Conservation (phyloP, 64 coral and sea anemone species). For the Montipora efflorescens region DNA sequence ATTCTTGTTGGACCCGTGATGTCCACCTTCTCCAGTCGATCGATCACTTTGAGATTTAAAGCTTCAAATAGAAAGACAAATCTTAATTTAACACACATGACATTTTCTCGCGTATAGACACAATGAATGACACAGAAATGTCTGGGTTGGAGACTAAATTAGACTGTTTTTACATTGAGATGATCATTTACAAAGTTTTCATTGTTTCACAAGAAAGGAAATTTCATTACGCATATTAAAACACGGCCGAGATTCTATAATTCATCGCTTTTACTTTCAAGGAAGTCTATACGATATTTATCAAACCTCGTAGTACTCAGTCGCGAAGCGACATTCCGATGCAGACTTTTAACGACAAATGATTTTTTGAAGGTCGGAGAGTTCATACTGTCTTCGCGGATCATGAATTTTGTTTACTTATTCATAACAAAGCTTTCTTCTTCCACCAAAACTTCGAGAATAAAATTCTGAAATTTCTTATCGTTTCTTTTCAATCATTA, state of each 20-base stretch:
- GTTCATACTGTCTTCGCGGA: constrained; percentile 8
- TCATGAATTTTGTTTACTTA: neutral
- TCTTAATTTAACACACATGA: neutral
- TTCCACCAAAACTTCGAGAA: neutral
- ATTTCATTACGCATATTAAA: neutral
- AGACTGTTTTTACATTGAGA: neutral
- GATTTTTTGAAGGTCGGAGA: constrained; percentile 16
- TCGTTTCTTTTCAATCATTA: constrained; percentile 28
- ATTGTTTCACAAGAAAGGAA: too few relatives aligned
- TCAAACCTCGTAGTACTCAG: constrained; percentile 10
- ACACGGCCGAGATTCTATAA: neutral
- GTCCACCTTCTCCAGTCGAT: constrained; percentile 18
- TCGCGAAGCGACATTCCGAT: neutral
- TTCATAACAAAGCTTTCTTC: neutral
- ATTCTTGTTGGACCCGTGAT: constrained; percentile 43
- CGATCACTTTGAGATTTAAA: constrained; percentile 17
- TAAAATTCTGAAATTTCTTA: neutral
- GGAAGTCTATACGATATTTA: neutral
- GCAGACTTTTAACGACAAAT: neutral
- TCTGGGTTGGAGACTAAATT: neutral
- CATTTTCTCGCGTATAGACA: neutral
- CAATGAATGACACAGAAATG: neutral
- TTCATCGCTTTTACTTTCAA: neutral
- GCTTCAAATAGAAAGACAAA: neutral
- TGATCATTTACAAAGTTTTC: neutral